Base-by-base conservation (phyloP, 2,888 invertebrate genomes). In the Lasioglossum malachurum region DNA sequence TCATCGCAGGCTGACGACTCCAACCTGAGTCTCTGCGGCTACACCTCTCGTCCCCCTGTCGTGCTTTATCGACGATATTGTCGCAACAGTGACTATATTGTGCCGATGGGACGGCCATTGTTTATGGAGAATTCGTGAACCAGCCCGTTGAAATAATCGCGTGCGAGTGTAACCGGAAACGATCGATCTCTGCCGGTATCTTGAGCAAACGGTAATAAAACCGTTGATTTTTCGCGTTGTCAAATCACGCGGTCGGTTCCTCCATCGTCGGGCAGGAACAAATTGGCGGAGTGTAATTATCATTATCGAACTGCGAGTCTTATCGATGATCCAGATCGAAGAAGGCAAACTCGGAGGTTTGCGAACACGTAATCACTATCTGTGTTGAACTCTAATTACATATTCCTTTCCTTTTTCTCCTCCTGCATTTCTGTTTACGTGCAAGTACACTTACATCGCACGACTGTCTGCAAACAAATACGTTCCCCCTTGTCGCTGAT, bases 401-500 rank as follows among this genome's bases (percentile, higher is more conserved):
- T 38, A 60, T 82, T 23, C 35, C 41, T 41, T 16, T 27, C 46
- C 57, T 57, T 2, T 46, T 19, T 64, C 64, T 69, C 80, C 74
- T 12, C 14, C 53, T 23, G 14, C 14, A 10, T 14, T 14, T n/a
- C 44, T 41, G 16, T 41, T 64, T 71, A 49, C 27, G 35, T 44
- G 23, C 76, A 60, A 72, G 81, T 69, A 72, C 73, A 73, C 71
- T 79, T 79, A 75, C n/a, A 64, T 23, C 49, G 76, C 41, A 57
- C 46, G 38, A 57, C 67, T 38, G 53, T 78, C 44, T 57, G 41
- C 77, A 77, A 77, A 83, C 69, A 69, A 35, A 69, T 38, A 46
- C 75, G 46, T 72, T 41, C 31, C 60, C 77, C 49, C 35, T 88
- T 87, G 88, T 90, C 87, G 75, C 69, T 78, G 86, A 87, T 89